Percentiles rank a stretch among this genome's conserved stretches.
Conservation (phyloP, 2,113 vertebrate genomes). For the Emydocephalus ijimae region DNA sequence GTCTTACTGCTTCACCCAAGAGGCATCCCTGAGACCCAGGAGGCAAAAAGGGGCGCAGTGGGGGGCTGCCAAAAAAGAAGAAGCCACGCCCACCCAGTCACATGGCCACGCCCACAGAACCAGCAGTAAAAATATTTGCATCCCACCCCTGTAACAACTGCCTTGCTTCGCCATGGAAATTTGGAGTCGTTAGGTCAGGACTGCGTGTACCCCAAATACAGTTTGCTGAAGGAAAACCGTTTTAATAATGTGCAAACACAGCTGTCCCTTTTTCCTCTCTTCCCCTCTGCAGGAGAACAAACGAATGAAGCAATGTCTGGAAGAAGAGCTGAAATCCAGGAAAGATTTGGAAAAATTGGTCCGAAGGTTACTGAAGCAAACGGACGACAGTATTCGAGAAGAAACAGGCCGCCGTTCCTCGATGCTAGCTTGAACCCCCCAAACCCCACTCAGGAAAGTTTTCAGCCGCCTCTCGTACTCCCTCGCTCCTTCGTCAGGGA, state of each 20-base stretch:
- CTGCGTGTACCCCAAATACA: neutral
- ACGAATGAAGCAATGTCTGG: slow-evolving; percentile 94
- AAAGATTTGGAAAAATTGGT: slow-evolving; percentile 93
- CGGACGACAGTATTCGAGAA: slow-evolving; percentile 86
- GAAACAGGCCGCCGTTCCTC: slow-evolving; percentile 76
- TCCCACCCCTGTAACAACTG: too few relatives aligned
- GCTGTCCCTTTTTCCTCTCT: neutral
- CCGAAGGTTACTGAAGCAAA: slow-evolving; percentile 88
- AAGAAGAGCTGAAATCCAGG: slow-evolving; percentile 94
- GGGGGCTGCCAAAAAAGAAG: too few relatives aligned
- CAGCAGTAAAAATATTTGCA: too few relatives aligned
- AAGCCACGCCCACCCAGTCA: too few relatives aligned
- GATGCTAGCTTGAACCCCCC: slow-evolving; percentile 50
- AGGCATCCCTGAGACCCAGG: too few relatives aligned
- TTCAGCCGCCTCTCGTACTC: slow-evolving; percentile 46
- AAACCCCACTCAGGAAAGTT: slow-evolving; percentile 46
- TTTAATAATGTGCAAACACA: neutral
- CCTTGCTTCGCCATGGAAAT: too few relatives aligned
- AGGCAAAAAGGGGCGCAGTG: too few relatives aligned
- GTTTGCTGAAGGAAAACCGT: neutral
- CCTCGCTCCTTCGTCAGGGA: slow-evolving; percentile 51
- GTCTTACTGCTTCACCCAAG: too few relatives aligned
- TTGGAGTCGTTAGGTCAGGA: neutral
- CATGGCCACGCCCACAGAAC: too few relatives aligned
- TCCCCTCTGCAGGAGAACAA: slow-evolving; percentile 82